Base-by-base conservation (phyloP, 2,113 vertebrate genomes). In the Numida meleagris region DNA sequence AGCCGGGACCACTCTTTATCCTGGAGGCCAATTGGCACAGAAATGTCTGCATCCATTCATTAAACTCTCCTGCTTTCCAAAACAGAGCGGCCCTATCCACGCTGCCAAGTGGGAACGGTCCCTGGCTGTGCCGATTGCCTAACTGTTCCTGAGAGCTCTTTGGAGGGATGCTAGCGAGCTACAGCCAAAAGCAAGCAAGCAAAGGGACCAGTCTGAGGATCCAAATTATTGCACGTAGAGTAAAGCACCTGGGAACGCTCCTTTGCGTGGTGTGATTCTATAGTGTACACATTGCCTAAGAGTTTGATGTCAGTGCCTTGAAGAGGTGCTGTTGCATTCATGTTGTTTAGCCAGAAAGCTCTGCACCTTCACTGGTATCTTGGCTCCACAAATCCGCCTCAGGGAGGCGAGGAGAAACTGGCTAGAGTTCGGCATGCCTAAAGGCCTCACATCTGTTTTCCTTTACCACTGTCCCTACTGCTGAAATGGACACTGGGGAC, bases 11-110 rank as follows among this genome's bases (percentile, higher is more conserved):
- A 70, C 76, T 90, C 29, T 82, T 38, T 83, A 76, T 51, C 80
- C 80, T 65, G 14, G 6, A 84, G 70, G 95, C 90, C 94, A 96
- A 25, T 73, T 96, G 96, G 92, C 95, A 88, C 92, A 86, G 83
- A 81, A 92, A 48, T 29, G n/a, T 57, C 72, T 94, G 73, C 76
- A 94, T 92, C 88, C 90, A 86, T 90, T 96, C 90, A 94, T 93
- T 95, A 93, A 86, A 74, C 29, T 75, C 80, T 94, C 73, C 65
- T 0, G 11, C 68, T 94, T 96, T 96, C 90, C 94, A 96, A 95
- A 96, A 93, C 86, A 92, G 68, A 86, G 92, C 5, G 2, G 73
- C 83, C 95, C 42, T 67, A 83, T 83, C 83, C 92, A 84, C 72
- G 58, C 88, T 90, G 86, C 95, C 96, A 95, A 23, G 73, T 86